These are phyloP conservation scores for Leuciscus idus DNA, from an alignment of 2,113 vertebrate genomes.

Conservation along the genomic window DNA sequence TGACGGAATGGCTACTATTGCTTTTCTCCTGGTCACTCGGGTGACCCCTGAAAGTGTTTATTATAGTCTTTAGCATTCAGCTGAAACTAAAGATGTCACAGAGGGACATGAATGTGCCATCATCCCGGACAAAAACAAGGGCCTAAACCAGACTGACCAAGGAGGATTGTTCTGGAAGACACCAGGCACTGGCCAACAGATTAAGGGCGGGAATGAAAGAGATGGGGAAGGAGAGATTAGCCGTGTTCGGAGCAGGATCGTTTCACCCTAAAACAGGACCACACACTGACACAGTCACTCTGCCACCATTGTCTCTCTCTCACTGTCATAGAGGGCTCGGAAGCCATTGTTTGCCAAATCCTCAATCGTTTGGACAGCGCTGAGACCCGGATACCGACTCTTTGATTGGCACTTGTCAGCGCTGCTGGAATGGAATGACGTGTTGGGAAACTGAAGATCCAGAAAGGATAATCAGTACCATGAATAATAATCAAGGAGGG, in stretches of 20 bases:
- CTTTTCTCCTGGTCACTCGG: constrained; percentile 55
- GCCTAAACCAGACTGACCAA: constrained; percentile 90
- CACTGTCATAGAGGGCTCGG: constrained; percentile 64
- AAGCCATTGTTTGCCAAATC: constrained; percentile 75
- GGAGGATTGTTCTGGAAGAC: constrained; percentile 85
- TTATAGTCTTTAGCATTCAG: constrained; percentile 82
- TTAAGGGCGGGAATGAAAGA: constrained; percentile 87
- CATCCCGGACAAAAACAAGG: constrained; percentile 79
- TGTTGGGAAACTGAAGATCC: constrained; percentile 76
- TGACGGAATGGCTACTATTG: constrained; percentile 66
- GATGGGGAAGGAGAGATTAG: constrained; percentile 80
- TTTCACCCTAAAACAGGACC: constrained; percentile 77
- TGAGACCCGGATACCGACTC: constrained; percentile 74
- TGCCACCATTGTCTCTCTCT: constrained; percentile 82
- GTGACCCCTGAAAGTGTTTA: constrained; percentile 37
- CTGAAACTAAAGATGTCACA: constrained; percentile 90
- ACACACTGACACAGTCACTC: constrained; percentile 91
- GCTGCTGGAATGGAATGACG: constrained; percentile 87
- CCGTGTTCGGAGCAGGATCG: constrained; percentile 79
- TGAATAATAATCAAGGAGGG: constrained; percentile 80
- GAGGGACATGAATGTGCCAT: constrained; percentile 85
- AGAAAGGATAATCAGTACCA: constrained; percentile 82
- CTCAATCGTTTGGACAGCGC: constrained; percentile 65
- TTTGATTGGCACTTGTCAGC: constrained; percentile 98
- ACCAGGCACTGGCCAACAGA: constrained; percentile 83